These are phyloP conservation scores for Heliocidaris tuberculata DNA, from an alignment of 35 echinoderm and acorn worm genomes.

Conservation along the genomic window DNA sequence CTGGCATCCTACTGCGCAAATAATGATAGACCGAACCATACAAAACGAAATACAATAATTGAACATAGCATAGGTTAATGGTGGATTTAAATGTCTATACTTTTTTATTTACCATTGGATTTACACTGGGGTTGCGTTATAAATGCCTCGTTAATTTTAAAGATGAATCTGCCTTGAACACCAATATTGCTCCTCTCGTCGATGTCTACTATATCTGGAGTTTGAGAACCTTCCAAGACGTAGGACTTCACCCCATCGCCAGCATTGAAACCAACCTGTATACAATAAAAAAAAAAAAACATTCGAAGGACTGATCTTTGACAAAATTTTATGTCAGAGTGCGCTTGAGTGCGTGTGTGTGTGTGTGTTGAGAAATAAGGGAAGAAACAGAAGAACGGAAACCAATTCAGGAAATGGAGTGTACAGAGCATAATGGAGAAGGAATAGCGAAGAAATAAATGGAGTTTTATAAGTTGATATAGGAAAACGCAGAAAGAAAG, in stretches of 20 bases:
- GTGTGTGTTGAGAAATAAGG: not conserved
- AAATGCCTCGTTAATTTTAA: slow-evolving; percentile 43
- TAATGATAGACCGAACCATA: not conserved
- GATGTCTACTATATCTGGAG: slow-evolving; percentile 57
- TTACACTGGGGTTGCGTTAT: not conserved
- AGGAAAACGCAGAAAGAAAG: not conserved
- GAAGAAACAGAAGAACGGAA: not conserved
- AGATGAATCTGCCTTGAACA: slow-evolving; percentile 61
- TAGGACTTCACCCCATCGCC: slow-evolving; percentile 57
- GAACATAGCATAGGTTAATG: not conserved
- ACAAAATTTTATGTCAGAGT: not conserved
- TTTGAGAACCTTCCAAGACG: slow-evolving; percentile 49
- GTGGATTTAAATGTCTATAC: not conserved
- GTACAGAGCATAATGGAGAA: not conserved
- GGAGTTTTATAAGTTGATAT: not conserved
- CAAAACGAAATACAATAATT: not conserved
- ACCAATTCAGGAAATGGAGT: not conserved
- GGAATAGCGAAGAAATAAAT: not conserved
- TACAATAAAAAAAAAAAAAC: no score
- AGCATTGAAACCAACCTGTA: slow-evolving; percentile 65
- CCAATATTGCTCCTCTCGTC: slow-evolving; percentile 68
- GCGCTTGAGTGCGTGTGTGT: not conserved
- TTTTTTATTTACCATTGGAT: not conserved
- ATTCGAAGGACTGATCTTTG: no score
- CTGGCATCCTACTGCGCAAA: not conserved